Conservation (phyloP, 2,888 invertebrate genomes). For the Philonicus albiceps region DNA sequence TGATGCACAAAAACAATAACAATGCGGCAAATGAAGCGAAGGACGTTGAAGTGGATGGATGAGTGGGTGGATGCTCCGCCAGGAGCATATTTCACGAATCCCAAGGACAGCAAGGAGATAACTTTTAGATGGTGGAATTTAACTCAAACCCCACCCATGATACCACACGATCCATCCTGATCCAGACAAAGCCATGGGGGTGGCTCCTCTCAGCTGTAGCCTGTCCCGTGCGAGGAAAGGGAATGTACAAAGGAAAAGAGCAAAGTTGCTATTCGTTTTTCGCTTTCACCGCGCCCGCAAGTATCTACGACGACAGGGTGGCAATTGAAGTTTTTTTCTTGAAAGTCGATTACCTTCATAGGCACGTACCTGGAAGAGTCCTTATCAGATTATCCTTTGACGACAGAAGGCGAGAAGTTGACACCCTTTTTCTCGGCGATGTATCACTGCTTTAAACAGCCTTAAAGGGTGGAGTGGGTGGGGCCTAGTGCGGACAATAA, state of each 20-base stretch:
- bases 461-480: not conserved
- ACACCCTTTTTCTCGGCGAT: not conserved
- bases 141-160: conserved; percentile 23
- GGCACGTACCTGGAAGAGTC: not conserved
- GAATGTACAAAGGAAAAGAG: not conserved
- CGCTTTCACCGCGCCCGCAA: conserved; percentile 2
- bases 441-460: not conserved
- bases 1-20: conserved; percentile 27
- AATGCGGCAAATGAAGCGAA: not conserved
- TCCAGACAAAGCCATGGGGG: not conserved
- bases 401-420: not conserved
- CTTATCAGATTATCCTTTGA: conserved; percentile 9
- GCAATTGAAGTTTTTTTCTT: conserved; percentile 10
- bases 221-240: not conserved
- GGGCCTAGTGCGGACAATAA: not conserved
- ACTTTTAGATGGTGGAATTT: not conserved
- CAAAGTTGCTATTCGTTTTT: not conserved
- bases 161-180: not conserved
- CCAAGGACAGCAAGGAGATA: not conserved
- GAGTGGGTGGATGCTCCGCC: not conserved
- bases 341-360: conserved; percentile 12
- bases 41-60: not conserved
- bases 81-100: not conserved
- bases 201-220: not conserved
- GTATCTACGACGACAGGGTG: not conserved